Conservation (phyloP, 2,797 vertebrate genomes). For the Ispidina lecontei region DNA sequence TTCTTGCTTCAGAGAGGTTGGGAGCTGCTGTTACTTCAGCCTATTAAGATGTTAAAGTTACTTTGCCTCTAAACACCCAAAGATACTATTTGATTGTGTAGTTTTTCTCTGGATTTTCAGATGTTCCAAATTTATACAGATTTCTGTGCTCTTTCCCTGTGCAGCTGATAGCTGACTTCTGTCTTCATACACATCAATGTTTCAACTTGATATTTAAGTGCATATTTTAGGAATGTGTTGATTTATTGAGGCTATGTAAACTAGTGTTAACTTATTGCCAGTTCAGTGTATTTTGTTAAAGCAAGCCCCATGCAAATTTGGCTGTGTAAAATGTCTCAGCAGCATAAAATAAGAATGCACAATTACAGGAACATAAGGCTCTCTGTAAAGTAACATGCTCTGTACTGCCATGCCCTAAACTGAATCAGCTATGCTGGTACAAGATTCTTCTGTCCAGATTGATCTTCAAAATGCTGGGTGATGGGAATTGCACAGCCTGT, state of each 20-base stretch:
- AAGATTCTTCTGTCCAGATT: neutral
- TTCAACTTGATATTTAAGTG: neutral
- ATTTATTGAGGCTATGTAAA: neutral
- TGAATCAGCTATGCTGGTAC: neutral
- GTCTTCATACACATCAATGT: neutral
- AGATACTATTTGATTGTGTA: neutral
- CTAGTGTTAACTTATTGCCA: neutral
- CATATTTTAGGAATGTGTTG: neutral
- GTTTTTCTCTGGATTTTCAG: neutral
- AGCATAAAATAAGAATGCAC: neutral
- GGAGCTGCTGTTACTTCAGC: neutral
- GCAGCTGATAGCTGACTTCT: neutral
- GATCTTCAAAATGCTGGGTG: neutral
- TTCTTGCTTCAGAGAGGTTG: neutral
- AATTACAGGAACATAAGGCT: neutral
- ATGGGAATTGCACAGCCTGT: accelerated
- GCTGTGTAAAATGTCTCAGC: neutral
- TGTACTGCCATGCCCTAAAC: accelerated
- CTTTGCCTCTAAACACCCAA: neutral
- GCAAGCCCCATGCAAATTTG: neutral
- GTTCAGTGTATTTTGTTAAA: neutral
- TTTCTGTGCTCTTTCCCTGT: neutral
- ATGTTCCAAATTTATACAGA: neutral
- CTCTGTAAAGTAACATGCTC: neutral
- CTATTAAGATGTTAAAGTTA: neutral